Evolutionary conservation across 2,797 vertebrate genomes (phyloP), one percentile per base, ranked within the genome.

Genomic region (Mus minutoides): DNA sequence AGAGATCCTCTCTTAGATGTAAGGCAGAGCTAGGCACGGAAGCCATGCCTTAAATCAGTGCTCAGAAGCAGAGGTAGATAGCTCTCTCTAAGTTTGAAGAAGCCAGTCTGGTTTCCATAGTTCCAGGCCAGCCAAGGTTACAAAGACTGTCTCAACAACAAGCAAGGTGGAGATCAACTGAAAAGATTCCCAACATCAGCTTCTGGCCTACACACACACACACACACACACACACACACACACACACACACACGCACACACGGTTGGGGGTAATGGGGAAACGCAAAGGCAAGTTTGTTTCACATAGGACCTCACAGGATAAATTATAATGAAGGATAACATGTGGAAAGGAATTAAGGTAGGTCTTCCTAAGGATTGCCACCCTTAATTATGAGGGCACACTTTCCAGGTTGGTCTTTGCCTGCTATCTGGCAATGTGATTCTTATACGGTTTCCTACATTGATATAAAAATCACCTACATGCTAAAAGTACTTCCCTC

Each of bases 391-490:
- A 71, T 54, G 46, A 93, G 90, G n/a, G 26, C 67, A 56, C 43
- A 22, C 12, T 62, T 88, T 13, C 80, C 83, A 93, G 62, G 54
- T 29, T 78, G 77, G 60, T 19, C 69, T 8, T 34, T 64, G 29
- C 71, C 54, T 79, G 76, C 73, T 12, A 85, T 52, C 40, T 82
- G 58, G 21, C 43, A 79, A 67, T 22, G 5, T 90, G 67, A 34
- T 69, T 92, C 29, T 29, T 85, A 46, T 12, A 77, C 26, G 56
- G 31, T 87, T 77, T 6, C n/a, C 73, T 88, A 34, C 16, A 73
- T 4, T 71, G 64, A 91, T 40, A 75, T 22, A 89, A 64, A 80
- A 83, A n/a, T 87, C 58, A n/a, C 43, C 31, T 85, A 75, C 54
- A 6, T 67, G 67, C 37, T 46, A 52, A 83, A 54, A 93, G 40